Percentiles rank a stretch among this genome's conserved stretches.
phyloP scores from a whole-genome alignment of 2,797 vertebrate genomes.

The Sandelia bainsii region DNA sequence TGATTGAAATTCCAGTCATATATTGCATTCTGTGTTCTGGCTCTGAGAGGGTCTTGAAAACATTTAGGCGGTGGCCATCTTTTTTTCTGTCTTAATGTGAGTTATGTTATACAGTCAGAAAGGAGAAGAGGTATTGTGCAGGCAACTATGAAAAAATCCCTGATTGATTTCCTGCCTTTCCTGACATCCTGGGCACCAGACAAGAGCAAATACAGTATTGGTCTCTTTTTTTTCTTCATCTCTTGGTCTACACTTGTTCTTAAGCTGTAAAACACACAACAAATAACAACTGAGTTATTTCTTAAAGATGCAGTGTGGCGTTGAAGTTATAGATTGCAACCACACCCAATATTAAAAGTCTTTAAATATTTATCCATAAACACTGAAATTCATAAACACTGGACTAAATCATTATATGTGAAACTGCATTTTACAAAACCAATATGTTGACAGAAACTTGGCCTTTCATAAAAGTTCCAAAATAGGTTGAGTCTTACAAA shows the following conservation, averaged over 20 bases:
- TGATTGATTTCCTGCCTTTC: constrained; percentile 12
- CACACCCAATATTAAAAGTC: too few relatives aligned
- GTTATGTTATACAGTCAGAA: neutral
- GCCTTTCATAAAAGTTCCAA: neutral
- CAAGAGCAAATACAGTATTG: neutral
- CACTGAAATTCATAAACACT: neutral
- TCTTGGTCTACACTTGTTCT: neutral
- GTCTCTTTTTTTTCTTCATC: neutral
- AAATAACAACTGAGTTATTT: too few relatives aligned
- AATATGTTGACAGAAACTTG: neutral
- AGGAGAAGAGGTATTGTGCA: neutral
- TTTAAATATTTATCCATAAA: neutral
- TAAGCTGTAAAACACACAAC: neutral
- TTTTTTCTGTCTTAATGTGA: neutral
- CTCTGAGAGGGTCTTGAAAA: too few relatives aligned
- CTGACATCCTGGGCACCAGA: neutral
- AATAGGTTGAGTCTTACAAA: neutral
- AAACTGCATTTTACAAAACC: neutral
- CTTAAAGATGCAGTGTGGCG: too few relatives aligned
- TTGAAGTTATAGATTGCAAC: too few relatives aligned
- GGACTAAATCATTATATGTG: neutral
- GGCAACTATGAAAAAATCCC: too few relatives aligned
- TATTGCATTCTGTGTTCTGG: neutral
- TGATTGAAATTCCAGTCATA: constrained; percentile 67
- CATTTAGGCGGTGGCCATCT: neutral